Base-by-base conservation (phyloP, 2,888 invertebrate species). In the Rhaphigaster nebulosa region DNA sequence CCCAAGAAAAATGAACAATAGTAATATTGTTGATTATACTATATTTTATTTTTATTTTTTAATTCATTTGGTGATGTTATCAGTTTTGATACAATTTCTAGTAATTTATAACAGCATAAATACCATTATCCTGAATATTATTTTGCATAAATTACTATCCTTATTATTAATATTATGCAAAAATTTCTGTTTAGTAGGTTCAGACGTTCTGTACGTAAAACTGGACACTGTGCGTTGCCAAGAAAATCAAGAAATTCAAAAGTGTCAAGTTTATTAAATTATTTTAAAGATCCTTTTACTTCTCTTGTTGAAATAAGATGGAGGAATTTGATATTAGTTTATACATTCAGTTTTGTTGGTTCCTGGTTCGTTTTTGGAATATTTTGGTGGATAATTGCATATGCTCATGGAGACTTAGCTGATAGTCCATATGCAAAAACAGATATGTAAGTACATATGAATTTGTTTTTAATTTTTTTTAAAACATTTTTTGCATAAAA, bases 321-420 rank as follows among this genome's bases (percentile, higher is more conserved):
- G 97, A 94, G 96, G 18, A 96, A 95, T 94, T 95, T 96, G 0
- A 93, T 96, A 0, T 93, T 96, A 1, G 93, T 96, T 34, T 95
- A 97, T 93, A 94, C 95, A 65, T 93, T 95, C 15, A 94, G 95
- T 0, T 97, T 96, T 93, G 95, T 96, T 92, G 93, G 95, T 23
- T 96, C 97, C 93, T 98, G 98, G 98, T 94, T 97, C 41, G 93
- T 96, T 23, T 98, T 98, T 93, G 97, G 97, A 0, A 94, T 95
- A 18, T 95, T 97, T 92, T 98, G 97, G 96, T 97, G 96, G 94
- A 94, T 96, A 38, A 95, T 97, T 34, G 96, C 97, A 1, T 96
- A 96, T 93, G 95, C 95, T 5, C 97, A 97, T 93, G 97, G 97
- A 0, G 98, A 98, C 93, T 95, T 97, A n/a, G 60, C 84, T 56